Percentiles rank a stretch among this genome's conserved stretches.
Conservation (phyloP, 2,797 vertebrate genomes). For the Falco rusticolus region DNA sequence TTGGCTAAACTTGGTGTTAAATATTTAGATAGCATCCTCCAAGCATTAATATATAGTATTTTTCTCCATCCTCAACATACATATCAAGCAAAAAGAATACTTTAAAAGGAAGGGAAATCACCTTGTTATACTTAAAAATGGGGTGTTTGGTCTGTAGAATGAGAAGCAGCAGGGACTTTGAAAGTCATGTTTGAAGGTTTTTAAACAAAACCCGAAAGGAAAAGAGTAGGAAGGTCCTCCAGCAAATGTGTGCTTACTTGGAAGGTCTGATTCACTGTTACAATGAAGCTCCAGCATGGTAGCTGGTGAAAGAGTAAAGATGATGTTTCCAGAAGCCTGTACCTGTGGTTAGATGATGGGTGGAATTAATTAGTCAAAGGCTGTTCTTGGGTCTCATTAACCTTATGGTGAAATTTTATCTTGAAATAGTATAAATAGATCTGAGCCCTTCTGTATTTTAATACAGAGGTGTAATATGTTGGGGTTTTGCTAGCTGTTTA, state of each 20-base stretch:
- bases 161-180: neutral
- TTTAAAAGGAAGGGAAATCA: neutral
- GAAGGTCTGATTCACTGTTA: neutral
- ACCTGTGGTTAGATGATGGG: neutral
- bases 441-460: neutral
- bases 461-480: accelerated
- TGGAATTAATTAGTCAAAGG: neutral
- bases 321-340: neutral
- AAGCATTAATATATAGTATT: neutral
- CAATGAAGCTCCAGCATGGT: neutral
- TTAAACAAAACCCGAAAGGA: neutral
- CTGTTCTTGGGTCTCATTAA: neutral
- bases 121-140: neutral
- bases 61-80: neutral
- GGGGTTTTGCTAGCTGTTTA: neutral
- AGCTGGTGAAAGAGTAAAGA: neutral
- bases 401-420: neutral
- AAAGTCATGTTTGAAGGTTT: neutral
- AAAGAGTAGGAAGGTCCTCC: neutral
- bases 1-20: neutral
- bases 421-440: neutral
- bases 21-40: neutral
- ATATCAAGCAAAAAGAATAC: accelerated
- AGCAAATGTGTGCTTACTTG: neutral
- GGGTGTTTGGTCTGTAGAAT: neutral